Conservation (phyloP, 2,888 invertebrate genomes). For the Pherbina coryleti region DNA sequence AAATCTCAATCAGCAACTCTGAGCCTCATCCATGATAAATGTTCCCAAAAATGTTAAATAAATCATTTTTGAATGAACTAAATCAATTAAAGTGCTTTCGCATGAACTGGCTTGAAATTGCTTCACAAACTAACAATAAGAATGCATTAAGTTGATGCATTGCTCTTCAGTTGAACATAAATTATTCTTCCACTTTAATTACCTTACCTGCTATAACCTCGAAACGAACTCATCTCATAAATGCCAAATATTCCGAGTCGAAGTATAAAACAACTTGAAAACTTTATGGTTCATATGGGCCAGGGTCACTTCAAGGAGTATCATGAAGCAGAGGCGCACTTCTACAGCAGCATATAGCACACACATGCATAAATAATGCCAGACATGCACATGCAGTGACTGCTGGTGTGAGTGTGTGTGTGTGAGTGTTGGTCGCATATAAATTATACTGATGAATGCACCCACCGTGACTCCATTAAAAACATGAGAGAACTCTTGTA, state of each 20-base stretch:
- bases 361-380: neutral
- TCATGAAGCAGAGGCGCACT: neutral
- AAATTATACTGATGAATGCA: constrained; percentile 34
- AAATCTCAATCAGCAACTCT: too few species aligned
- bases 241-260: constrained; percentile 22
- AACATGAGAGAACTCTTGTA: constrained; percentile 45
- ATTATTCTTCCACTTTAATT: too few species aligned
- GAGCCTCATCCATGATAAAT: too few species aligned
- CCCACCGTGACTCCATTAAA: constrained; percentile 45
- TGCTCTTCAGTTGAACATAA: too few species aligned
- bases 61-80: too few species aligned
- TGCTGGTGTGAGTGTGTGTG: neutral
- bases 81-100: neutral
- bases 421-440: constrained; percentile 5
- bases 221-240: constrained; percentile 17
- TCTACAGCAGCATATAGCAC: neutral
- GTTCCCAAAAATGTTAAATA: too few species aligned
- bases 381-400: neutral
- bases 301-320: constrained; percentile 4
- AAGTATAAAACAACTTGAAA: constrained; percentile 15
- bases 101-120: neutral
- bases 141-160: too few species aligned
- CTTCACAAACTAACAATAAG: too few species aligned
- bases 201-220: too few species aligned
- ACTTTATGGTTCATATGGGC: constrained; percentile 22